Evolutionary conservation across 2,113 vertebrate genomes (phyloP), one percentile per base, ranked within the genome.

Genomic region (Etheostoma spectabile): DNA sequence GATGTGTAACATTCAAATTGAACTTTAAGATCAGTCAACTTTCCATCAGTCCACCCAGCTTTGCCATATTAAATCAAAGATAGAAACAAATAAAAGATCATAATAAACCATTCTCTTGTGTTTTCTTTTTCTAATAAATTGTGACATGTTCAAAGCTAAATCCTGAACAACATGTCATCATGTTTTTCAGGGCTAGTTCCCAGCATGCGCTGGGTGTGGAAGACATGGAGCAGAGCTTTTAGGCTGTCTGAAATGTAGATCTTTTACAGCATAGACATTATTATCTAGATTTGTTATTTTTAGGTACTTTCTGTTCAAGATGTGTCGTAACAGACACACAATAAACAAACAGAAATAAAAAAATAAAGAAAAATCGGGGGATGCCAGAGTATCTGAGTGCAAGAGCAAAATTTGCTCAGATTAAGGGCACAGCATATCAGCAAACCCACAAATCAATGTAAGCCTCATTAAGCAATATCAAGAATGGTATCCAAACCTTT

Each of bases 81-180:
- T 84, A 66, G 64, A 91, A 86, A 79, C 24, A 35, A 93, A 92
- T 92, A 92, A 93, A 42, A 51, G 91, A 79, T 87, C 74, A n/a
- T 79, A 87, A 59, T 78, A 60, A 73, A 88, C 69, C 78, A 78
- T 85, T 82, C 35, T 61, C 14, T 21, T 59, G 66, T 85, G 38
- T 67, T 42, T 74, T 72, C 5, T 63, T 46, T 27, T 22, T 71
- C 10, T 60, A 2, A 38, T 7, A 3, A 64, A 10, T 49, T 65
- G 14, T 8, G 13, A 52, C 8, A 22, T 42, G n/a, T 73, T 49
- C 10, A 12, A 16, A 22, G 57, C 30, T 19, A 61, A 30, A 18
- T 24, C 42, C 62, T 24, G 14, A 46, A 22, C 21, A 10, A 12
- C 14, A 70, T 10, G 22, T 33, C 38, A 27, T 30, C 38, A 21